These are phyloP conservation scores for Cyaniris semiargus DNA, from an alignment of 2,888 invertebrate species.

Conservation along the genomic window DNA sequence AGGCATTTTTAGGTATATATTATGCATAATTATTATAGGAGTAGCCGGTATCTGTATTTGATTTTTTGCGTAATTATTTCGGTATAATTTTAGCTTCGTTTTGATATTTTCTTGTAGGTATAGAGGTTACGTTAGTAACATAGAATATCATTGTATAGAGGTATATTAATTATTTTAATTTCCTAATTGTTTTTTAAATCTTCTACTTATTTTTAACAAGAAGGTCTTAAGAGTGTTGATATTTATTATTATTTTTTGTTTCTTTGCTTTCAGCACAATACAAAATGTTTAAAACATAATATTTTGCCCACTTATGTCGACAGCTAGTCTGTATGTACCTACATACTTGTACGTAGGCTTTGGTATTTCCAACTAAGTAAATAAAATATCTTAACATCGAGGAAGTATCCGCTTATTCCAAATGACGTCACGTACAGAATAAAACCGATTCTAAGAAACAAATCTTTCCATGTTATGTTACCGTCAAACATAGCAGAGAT, in stretches of 20 bases:
- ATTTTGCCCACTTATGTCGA: no score
- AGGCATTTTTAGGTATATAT: not conserved
- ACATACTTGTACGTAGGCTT: not conserved
- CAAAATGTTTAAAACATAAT: no score
- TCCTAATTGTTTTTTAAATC: no score
- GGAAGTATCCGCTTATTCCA: constrained; percentile 33
- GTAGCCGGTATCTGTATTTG: no score
- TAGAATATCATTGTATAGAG: no score
- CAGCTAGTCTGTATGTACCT: no score
- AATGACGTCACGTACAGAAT: constrained; percentile 72
- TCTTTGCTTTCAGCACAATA: no score
- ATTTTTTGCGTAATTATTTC: not conserved
- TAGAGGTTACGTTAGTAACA: no score
- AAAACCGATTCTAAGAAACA: constrained; percentile 73
- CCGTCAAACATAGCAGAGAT: not conserved
- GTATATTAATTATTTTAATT: no score
- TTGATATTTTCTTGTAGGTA: not conserved
- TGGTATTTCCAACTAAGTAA: not conserved
- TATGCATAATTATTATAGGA: not conserved
- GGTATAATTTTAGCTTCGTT: not conserved
- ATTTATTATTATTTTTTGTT: no score
- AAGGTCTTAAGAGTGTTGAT: no score
- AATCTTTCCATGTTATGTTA: constrained; percentile 52
- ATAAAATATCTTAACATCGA: constrained; percentile 7
- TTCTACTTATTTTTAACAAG: no score